Evolutionary conservation across 2,888 invertebrate species (phyloP).

Genomic region (Mesoligia furuncula): DNA sequence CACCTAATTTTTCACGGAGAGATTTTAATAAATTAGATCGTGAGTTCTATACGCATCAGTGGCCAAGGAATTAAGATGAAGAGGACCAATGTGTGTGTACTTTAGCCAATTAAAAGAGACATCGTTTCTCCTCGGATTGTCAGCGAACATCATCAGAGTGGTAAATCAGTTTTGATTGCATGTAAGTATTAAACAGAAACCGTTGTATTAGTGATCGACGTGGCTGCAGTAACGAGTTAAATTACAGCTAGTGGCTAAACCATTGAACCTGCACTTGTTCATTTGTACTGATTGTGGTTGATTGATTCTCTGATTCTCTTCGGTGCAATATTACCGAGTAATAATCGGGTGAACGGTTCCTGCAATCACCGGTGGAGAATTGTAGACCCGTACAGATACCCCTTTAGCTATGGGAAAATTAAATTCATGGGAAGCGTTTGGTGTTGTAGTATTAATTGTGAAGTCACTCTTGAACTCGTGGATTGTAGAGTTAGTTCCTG

Average conservation of each 20-base stretch:
- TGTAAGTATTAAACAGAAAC: conserved; percentile 28
- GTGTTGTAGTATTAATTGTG: background rate
- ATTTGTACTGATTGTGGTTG: background rate
- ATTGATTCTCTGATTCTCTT: background rate
- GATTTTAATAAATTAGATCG: background rate
- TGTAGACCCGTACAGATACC: no score
- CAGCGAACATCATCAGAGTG: conserved; percentile 14
- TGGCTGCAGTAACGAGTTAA: conserved; percentile 2
- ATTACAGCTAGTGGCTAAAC: background rate
- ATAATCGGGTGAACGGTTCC: background rate
- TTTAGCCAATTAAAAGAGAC: conserved; percentile 30
- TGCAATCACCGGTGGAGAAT: background rate
- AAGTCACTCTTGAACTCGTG: background rate
- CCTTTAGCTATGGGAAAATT: background rate
- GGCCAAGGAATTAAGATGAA: conserved; percentile 15
- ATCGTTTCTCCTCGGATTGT: conserved; percentile 35
- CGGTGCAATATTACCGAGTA: background rate
- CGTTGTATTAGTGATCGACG: background rate
- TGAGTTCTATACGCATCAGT: background rate
- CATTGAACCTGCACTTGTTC: background rate
- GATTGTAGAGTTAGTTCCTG: background rate
- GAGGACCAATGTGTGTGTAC: background rate
- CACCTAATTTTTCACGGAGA: background rate
- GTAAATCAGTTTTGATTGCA: conserved; percentile 32
- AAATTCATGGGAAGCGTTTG: no score